These are phyloP conservation scores for Malthinus seriepunctatus DNA, from an alignment of 2,888 invertebrate species.

Conservation along the genomic window DNA sequence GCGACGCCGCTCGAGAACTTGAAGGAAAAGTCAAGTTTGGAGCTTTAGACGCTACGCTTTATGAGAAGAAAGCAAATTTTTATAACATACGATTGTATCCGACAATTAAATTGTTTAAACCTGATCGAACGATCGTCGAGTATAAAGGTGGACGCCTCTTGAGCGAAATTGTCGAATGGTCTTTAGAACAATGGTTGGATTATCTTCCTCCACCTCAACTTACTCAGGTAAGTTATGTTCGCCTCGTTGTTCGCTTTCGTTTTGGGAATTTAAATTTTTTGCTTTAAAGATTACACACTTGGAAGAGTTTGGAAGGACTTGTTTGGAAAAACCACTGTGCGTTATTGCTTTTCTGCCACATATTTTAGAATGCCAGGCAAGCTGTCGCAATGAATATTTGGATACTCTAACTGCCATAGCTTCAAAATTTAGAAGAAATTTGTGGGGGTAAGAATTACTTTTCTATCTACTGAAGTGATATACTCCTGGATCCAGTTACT, in stretches of 20 bases:
- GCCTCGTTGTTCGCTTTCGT: not conserved
- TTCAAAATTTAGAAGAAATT: slow-evolving; percentile 91
- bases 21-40: slow-evolving; percentile 92
- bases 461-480: too few species aligned
- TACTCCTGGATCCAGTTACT: too few species aligned
- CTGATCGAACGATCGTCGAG: slow-evolving; percentile 73
- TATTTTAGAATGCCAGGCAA: slow-evolving; percentile 93
- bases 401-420: slow-evolving; percentile 72
- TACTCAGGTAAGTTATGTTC: slow-evolving; percentile 45
- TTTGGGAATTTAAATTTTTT: not conserved
- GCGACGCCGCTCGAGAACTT: slow-evolving; percentile 83
- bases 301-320: slow-evolving; percentile 70
- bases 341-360: slow-evolving; percentile 91
- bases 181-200: slow-evolving; percentile 72
- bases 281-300: slow-evolving; percentile 55
- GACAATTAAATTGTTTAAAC: slow-evolving; percentile 85
- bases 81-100: slow-evolving; percentile 89
- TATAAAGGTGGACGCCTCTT: slow-evolving; percentile 88
- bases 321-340: slow-evolving; percentile 87
- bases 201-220: slow-evolving; percentile 87
- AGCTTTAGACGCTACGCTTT: slow-evolving; percentile 88
- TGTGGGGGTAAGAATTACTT: slow-evolving; percentile 74
- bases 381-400: slow-evolving; percentile 89
- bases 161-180: slow-evolving; percentile 84
- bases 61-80: slow-evolving; percentile 73